These are phyloP conservation scores for Sternarchorhynchus goeldii DNA, from an alignment of 2,797 vertebrate species.

Conservation along the genomic window DNA sequence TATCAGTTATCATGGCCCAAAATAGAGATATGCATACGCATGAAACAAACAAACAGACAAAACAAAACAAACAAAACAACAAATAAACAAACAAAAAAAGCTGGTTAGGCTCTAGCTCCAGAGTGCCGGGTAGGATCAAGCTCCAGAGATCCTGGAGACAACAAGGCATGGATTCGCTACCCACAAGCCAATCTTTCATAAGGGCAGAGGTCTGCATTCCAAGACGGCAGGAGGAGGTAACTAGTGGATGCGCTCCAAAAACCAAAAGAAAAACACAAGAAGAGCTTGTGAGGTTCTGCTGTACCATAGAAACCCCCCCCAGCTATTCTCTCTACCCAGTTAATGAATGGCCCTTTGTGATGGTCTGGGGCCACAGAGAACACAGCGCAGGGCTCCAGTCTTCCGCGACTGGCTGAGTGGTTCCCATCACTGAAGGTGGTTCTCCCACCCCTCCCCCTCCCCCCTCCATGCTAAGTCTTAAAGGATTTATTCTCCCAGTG, in stretches of 20 bases:
- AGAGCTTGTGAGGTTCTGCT: constrained; percentile 63
- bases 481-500: constrained; percentile 23
- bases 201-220: constrained; percentile 66
- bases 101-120: background rate
- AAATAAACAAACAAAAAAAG: background rate
- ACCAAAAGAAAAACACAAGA: constrained; percentile 13
- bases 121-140: background rate
- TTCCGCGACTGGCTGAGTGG: constrained; percentile 56
- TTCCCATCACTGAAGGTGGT: constrained; percentile 63
- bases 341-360: constrained; percentile 79
- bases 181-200: constrained; percentile 61
- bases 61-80: too few species aligned
- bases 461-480: background rate
- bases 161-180: constrained; percentile 55
- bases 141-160: constrained; percentile 22
- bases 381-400: constrained; percentile 65
- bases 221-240: constrained; percentile 65
- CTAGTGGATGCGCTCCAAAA: constrained; percentile 66
- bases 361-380: constrained; percentile 66
- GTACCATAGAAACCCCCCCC: constrained; percentile 65
- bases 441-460: too few species aligned
- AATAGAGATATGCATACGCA: background rate
- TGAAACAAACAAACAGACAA: background rate
- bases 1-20: background rate
- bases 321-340: constrained; percentile 68